phyloP scores from a whole-genome alignment of 1,140 invertebrate species.

The Drosophila chauvacae region DNA sequence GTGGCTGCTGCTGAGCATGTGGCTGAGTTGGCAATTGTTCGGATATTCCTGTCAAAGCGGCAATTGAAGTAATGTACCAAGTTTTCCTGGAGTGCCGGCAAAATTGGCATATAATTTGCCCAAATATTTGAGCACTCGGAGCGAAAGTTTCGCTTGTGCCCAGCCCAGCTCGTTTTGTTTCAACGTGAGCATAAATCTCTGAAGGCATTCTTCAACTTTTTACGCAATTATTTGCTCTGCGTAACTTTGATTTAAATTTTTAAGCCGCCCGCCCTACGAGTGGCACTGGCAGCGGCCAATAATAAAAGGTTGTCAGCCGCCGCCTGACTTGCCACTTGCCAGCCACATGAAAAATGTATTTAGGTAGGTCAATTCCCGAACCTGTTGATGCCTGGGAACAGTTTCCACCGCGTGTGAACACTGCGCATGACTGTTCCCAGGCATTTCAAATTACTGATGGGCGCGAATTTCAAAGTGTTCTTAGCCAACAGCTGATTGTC shows the following conservation, averaged over 20 bases:
- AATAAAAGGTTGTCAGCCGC: conserved; percentile 42
- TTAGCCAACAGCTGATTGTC: conserved; percentile 26
- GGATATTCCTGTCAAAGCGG: conserved; percentile 29
- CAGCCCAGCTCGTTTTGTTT: conserved; percentile 6
- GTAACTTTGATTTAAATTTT: conserved; percentile 44
- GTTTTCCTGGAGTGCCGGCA: not conserved
- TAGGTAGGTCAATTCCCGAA: conserved; percentile 58
- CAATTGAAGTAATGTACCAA: conserved; percentile 16
- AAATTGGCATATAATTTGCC: conserved; percentile 20
- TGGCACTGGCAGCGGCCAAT: conserved; percentile 3
- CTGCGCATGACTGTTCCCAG: conserved; percentile 35
- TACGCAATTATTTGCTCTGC: conserved; percentile 29
- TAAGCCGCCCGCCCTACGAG: not conserved
- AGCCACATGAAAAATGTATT: conserved; percentile 66
- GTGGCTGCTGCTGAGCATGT: conserved; percentile 4
- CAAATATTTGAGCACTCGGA: conserved; percentile 30
- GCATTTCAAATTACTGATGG: conserved; percentile 6
- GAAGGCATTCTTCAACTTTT: conserved; percentile 26
- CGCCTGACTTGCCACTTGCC: conserved; percentile 27
- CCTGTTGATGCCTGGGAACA: conserved; percentile 63
- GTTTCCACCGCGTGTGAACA: not conserved
- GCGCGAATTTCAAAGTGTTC: conserved; percentile 31
- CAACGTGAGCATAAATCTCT: conserved; percentile 18
- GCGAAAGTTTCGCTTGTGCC: conserved; percentile 3
- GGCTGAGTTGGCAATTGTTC: conserved; percentile 20